Conservation (phyloP, 2,113 vertebrate genomes). For the Catagonus wagneri region DNA sequence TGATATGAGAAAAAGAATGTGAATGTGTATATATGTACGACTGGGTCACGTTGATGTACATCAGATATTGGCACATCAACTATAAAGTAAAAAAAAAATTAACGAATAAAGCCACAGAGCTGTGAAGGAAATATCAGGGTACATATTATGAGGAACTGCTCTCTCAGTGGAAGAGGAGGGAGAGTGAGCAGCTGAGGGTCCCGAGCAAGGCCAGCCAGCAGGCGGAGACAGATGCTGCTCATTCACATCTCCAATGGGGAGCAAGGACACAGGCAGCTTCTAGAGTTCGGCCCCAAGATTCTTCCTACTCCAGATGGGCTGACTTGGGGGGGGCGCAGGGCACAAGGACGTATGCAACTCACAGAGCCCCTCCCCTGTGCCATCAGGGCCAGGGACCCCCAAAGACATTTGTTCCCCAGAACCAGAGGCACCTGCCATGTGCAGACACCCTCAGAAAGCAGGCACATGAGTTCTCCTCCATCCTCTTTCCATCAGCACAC, state of each 20-base stretch:
- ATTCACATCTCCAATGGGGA: background rate
- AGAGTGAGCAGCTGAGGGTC: background rate
- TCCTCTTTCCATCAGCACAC: background rate
- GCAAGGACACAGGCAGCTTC: background rate
- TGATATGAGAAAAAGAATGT: no score
- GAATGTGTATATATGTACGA: no score
- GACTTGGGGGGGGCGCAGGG: background rate
- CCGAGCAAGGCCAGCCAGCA: background rate
- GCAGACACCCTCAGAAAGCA: background rate
- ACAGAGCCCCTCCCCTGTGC: background rate
- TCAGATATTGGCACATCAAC: no score
- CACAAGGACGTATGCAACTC: background rate
- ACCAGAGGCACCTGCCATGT: background rate
- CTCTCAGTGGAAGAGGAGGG: background rate
- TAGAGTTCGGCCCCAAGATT: background rate
- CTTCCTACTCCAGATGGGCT: background rate
- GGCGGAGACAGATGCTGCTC: background rate
- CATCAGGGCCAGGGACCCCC: background rate
- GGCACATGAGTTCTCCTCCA: background rate
- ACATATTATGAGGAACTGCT: background rate
- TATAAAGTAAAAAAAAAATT: no score
- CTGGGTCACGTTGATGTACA: no score
- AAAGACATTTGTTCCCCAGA: background rate
- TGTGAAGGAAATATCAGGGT: background rate
- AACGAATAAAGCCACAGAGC: background rate